Evolutionary conservation across 2,888 invertebrate genomes (phyloP).

Genomic region (Aplocera efformata): DNA sequence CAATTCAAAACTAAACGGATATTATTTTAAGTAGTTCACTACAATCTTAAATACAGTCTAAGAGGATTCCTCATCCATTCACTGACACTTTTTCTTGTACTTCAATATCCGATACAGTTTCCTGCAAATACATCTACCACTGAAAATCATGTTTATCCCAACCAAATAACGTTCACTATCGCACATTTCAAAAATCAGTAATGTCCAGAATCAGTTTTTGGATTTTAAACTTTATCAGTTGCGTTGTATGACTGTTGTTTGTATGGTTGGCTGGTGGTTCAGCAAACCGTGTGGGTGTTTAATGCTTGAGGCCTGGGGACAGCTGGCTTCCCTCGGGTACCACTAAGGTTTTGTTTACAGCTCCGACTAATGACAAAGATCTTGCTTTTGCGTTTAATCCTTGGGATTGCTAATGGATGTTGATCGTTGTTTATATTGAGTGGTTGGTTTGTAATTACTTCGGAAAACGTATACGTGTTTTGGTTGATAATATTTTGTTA

Average conservation of each 20-base stretch:
- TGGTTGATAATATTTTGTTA: too few relatives aligned
- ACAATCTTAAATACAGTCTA: conserved; percentile 26
- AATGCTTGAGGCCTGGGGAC: conserved; percentile 71
- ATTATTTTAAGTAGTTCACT: too few relatives aligned
- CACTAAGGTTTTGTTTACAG: conserved; percentile 72
- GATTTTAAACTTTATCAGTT: conserved; percentile 26
- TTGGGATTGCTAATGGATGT: conserved; percentile 25
- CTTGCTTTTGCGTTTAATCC: conserved; percentile 34
- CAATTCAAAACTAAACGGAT: background rate
- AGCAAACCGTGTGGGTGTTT: conserved; percentile 64
- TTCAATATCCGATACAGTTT: conserved; percentile 56
- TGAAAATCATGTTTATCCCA: conserved; percentile 34
- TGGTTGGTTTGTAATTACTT: too few relatives aligned
- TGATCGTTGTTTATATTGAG: background rate
- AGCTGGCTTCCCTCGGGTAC: conserved; percentile 73
- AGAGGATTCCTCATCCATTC: conserved; percentile 37
- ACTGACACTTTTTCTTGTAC: conserved; percentile 45
- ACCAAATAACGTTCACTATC: conserved; percentile 37
- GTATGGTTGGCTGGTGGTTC: conserved; percentile 32
- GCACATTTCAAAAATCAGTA: conserved; percentile 19
- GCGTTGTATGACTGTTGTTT: conserved; percentile 32
- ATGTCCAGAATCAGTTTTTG: background rate
- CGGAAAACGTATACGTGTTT: too few relatives aligned
- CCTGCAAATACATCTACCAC: conserved; percentile 41
- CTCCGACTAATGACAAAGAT: conserved; percentile 64